Evolutionary conservation across 1,140 invertebrate genomes (phyloP), one percentile per base, ranked within the genome.

Genomic region (Bombus superbus): DNA sequence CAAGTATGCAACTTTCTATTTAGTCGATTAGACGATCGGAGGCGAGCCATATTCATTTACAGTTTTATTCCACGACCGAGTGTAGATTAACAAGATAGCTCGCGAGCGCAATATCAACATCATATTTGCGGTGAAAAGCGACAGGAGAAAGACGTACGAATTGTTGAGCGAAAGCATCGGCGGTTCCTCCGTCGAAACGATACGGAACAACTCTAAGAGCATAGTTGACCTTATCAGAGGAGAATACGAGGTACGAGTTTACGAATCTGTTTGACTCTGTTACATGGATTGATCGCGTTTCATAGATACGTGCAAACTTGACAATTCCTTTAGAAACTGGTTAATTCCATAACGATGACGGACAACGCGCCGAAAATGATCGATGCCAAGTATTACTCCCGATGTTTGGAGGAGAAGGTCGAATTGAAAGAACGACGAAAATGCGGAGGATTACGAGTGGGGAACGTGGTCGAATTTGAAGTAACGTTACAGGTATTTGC

Each of bases 161-260:
- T 94, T 96, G 80, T 94, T 98, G 2, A 96, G 95, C 72, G 89
- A 95, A 25, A 94, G 95, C 62, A 96, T 97, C 89, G 96, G 96
- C 92, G 97, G 96, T 86, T 95, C 98, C n/a, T 96, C 96, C 9
- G 96, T 96, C 57, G 97, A 97, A 59, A 95, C 96, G 73, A 92
- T 98, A 4, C 96, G 96, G 5, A 95, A 96, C 69, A 96, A 98
- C 92, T 98, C 97, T 3, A 96, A 96, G 35, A 98, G 98, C 91
- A 97, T 98, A 83, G 97, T 98, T 0, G 94, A 96, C 35, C 95
- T 98, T 44, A 96, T 98, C 53, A 96, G 96, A 83, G 94, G 96
- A 68, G 97, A 98, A 91, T 98, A 98, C 91, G 92, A 97, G 93
- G 97, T 97, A 95, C 3, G 2, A 22, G 6, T 64, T 64, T 3